Conservation (phyloP, 2,113 vertebrate species). For the Leucopternis melanops region DNA sequence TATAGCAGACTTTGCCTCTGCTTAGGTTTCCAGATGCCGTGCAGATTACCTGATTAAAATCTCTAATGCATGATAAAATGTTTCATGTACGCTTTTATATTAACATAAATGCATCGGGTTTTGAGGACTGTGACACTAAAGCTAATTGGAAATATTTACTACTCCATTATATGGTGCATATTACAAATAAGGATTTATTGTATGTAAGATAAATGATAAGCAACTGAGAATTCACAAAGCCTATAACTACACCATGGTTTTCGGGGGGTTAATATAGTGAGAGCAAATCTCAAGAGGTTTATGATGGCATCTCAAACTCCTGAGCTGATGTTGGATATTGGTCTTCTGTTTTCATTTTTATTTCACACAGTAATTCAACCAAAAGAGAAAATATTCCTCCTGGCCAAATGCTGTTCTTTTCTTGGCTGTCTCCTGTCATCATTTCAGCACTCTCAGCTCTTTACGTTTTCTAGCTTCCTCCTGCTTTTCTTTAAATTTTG, state of each 20-base stretch:
- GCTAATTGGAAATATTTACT: conserved; percentile 74
- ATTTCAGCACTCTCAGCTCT: neutral
- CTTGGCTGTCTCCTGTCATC: neutral
- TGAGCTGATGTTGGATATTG: neutral
- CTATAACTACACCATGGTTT: neutral
- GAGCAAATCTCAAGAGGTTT: neutral
- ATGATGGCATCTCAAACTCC: neutral
- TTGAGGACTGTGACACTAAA: conserved; percentile 66
- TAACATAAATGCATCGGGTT: conserved; percentile 72
- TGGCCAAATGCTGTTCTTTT: neutral
- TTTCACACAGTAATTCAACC: neutral
- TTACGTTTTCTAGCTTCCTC: neutral
- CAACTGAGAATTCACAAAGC: conserved; percentile 28
- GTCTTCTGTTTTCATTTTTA: conserved; percentile 4
- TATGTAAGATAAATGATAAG: conserved; percentile 52
- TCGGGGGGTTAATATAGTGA: neutral
- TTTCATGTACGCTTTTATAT: conserved; percentile 74
- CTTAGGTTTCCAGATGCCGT: conserved; percentile 82
- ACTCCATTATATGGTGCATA: conserved; percentile 57
- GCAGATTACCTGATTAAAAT: conserved; percentile 82
- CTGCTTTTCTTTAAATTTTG: neutral
- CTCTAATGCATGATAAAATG: conserved; percentile 79
- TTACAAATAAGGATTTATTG: conserved; percentile 61
- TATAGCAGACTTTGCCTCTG: conserved; percentile 82
- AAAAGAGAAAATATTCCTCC: neutral